Evolutionary conservation across 2,797 vertebrate genomes (phyloP).

Genomic region (Pantherophis vulpinus): DNA sequence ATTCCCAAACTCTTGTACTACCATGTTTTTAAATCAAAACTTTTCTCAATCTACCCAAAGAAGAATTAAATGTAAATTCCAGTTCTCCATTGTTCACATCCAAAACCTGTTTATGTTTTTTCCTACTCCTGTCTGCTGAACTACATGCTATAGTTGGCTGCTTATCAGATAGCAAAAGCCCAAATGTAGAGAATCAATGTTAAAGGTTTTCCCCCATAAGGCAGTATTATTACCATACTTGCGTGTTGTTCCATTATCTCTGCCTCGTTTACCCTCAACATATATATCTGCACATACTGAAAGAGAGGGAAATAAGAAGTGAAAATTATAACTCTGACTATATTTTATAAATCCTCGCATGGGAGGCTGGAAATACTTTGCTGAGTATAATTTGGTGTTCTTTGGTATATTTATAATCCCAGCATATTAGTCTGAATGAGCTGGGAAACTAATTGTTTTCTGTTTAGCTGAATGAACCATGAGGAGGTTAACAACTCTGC

Average conservation of each 20-base stretch:
- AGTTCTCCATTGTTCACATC: background rate
- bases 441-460: conserved; percentile 55
- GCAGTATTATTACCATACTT: conserved; percentile 53
- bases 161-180: conserved; percentile 28
- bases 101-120: background rate
- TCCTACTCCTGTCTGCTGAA: conserved; percentile 19
- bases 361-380: conserved; percentile 40
- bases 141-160: conserved; percentile 16
- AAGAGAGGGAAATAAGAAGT: background rate
- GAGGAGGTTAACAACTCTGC: conserved; percentile 47
- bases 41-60: conserved; percentile 28
- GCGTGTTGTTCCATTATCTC: conserved; percentile 48
- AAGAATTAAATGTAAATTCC: conserved; percentile 34
- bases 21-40: background rate
- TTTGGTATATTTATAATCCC: conserved; percentile 50
- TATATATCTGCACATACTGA: background rate
- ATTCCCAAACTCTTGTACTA: background rate
- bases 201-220: conserved; percentile 23
- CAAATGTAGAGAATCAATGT: conserved; percentile 49
- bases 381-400: conserved; percentile 38
- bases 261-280: conserved; percentile 48
- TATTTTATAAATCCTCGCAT: conserved; percentile 30
- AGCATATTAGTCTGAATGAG: conserved; percentile 20
- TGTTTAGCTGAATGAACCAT: conserved; percentile 56
- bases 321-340: conserved; percentile 13